Evolutionary conservation across 2,888 invertebrate species (phyloP).

Genomic region (Chloromyia formosa): DNA sequence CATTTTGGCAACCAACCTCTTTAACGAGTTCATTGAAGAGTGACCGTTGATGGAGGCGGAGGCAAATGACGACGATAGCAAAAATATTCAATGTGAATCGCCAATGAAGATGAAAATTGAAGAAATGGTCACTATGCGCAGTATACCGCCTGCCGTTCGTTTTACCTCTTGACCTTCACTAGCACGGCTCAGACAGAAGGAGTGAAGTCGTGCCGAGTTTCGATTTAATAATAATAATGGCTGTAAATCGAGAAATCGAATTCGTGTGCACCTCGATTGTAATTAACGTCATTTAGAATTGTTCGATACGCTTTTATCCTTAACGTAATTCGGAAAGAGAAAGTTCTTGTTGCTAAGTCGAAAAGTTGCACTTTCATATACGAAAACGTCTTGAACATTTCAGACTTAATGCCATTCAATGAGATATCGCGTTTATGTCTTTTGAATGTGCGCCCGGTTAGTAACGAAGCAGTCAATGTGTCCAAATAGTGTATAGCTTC

Average conservation of each 20-base stretch:
- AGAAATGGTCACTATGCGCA: neutral
- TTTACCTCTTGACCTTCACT: neutral
- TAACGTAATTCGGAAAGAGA: slow-evolving; percentile 25
- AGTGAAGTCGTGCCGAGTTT: neutral
- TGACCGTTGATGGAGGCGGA: neutral
- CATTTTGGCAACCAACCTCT: neutral
- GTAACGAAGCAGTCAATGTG: too few species aligned
- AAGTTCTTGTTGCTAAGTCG: slow-evolving; percentile 15
- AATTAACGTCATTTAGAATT: slow-evolving; percentile 38
- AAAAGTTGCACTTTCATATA: neutral
- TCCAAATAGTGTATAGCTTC: too few species aligned
- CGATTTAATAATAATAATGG: slow-evolving; percentile 18
- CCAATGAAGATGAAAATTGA: neutral
- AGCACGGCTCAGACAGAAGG: neutral
- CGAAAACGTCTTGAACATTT: neutral
- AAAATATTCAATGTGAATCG: neutral
- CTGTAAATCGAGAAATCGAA: slow-evolving; percentile 30
- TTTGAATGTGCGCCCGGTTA: neutral
- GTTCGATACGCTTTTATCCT: slow-evolving; percentile 29
- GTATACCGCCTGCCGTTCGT: neutral
- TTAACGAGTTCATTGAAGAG: neutral
- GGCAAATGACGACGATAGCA: neutral
- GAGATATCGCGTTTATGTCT: neutral
- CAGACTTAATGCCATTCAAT: neutral
- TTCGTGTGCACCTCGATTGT: slow-evolving; percentile 33